These are phyloP conservation scores for Lasioglossum morio DNA, from an alignment of 2,888 invertebrate genomes.

Conservation along the genomic window DNA sequence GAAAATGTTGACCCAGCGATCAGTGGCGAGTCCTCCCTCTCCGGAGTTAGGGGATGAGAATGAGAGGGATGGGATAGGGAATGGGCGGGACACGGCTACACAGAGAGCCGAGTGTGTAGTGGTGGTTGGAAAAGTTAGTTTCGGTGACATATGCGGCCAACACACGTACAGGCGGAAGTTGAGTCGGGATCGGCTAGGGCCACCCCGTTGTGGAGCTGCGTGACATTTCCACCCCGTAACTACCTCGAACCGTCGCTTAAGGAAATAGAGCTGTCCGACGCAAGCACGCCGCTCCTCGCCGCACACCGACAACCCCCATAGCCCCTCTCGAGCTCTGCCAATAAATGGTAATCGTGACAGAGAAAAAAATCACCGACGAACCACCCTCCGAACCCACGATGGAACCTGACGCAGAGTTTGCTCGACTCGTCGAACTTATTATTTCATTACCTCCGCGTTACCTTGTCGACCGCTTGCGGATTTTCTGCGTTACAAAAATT, in stretches of 20 bases:
- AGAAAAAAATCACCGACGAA: constrained; percentile 30
- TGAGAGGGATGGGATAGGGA: constrained; percentile 26
- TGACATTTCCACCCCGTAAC: constrained; percentile 62
- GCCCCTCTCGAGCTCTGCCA: constrained; percentile 70
- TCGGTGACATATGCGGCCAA: constrained; percentile 72
- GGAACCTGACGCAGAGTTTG: background rate
- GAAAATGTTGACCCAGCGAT: constrained; percentile 55
- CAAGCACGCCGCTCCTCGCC: constrained; percentile 56
- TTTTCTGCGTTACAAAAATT: background rate
- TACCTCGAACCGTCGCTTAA: constrained; percentile 67
- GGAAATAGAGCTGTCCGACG: constrained; percentile 77
- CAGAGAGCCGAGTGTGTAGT: constrained; percentile 16
- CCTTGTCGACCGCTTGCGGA: background rate
- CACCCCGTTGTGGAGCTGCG: constrained; percentile 49
- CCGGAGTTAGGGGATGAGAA: background rate
- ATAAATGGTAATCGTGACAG: constrained; percentile 73
- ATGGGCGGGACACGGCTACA: constrained; percentile 13
- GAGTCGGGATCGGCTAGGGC: constrained; percentile 55
- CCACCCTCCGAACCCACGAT: background rate
- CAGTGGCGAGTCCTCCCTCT: constrained; percentile 33
- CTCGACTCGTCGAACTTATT: background rate
- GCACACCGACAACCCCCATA: constrained; percentile 58
- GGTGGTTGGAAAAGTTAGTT: constrained; percentile 71
- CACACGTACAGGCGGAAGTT: constrained; percentile 71
- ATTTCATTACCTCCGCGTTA: background rate